phyloP scores from a whole-genome alignment of 1,140 invertebrate genomes.

The Drosophila athabasca region DNA sequence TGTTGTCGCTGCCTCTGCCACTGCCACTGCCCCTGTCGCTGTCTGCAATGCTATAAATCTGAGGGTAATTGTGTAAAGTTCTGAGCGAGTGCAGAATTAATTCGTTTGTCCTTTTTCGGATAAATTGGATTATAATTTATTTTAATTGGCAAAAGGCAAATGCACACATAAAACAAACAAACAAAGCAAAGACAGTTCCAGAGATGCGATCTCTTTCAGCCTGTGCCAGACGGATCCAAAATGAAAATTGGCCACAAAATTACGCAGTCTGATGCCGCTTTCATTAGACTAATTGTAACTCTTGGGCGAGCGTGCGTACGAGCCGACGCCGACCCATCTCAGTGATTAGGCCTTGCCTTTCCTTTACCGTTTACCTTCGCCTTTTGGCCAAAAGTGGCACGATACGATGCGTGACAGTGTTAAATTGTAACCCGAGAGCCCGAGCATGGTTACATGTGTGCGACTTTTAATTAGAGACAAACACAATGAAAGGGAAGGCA shows the following conservation, averaged over 20 bases:
- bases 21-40: conserved; percentile 9
- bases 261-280: conserved; percentile 74
- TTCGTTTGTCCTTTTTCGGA: conserved; percentile 20
- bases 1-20: neutral
- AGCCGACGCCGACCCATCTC: conserved; percentile 31
- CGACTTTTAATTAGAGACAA: conserved; percentile 75
- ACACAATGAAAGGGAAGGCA: conserved; percentile 34
- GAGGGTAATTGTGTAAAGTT: conserved; percentile 63
- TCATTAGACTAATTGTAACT: conserved; percentile 81
- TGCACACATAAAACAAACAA: conserved; percentile 40
- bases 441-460: conserved; percentile 14
- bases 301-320: conserved; percentile 46
- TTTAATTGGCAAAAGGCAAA: conserved; percentile 73
- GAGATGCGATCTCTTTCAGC: conserved; percentile 19
- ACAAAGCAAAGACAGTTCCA: conserved; percentile 14
- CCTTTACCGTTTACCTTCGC: conserved; percentile 32
- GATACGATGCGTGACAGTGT: conserved; percentile 78
- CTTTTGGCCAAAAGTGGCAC: conserved; percentile 58
- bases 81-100: conserved; percentile 15
- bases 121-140: conserved; percentile 81
- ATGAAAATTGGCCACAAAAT: conserved; percentile 73
- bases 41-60: conserved; percentile 61
- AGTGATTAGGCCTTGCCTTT: conserved; percentile 57
- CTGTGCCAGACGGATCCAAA: conserved; percentile 27
- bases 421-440: conserved; percentile 53